These are phyloP conservation scores for Apotomis betuletana DNA, from an alignment of 2,888 invertebrate genomes.

Conservation along the genomic window DNA sequence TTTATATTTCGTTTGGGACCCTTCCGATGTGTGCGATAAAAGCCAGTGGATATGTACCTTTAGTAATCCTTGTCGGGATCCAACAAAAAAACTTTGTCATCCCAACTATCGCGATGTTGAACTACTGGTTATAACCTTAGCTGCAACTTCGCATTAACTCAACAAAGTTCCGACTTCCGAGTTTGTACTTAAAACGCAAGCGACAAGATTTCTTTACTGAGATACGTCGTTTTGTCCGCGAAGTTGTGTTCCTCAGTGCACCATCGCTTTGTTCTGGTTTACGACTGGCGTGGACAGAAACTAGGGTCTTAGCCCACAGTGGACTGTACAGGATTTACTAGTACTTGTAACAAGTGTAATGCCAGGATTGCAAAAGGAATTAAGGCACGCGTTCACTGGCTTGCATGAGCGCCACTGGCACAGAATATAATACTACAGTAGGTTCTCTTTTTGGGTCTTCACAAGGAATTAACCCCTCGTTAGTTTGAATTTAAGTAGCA, in stretches of 20 bases:
- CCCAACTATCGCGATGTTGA: conserved; percentile 13
- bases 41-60: too few relatives aligned
- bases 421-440: too few relatives aligned
- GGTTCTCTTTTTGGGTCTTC: too few relatives aligned
- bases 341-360: conserved; percentile 3
- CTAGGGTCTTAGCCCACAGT: conserved; percentile 15
- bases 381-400: background rate
- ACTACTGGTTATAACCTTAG: conserved; percentile 15
- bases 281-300: conserved; percentile 9
- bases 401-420: background rate
- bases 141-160: conserved; percentile 6
- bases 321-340: conserved; percentile 9
- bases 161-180: conserved; percentile 2
- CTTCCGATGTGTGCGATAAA: too few relatives aligned
- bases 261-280: conserved; percentile 30
- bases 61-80: background rate
- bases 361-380: background rate
- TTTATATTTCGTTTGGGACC: too few relatives aligned
- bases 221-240: conserved; percentile 3
- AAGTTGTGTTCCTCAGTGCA: conserved; percentile 28
- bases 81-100: conserved; percentile 10
- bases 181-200: background rate
- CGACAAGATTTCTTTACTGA: background rate
- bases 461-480: too few relatives aligned
- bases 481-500: too few relatives aligned